Evolutionary conservation across 2,888 invertebrate genomes (phyloP).

Genomic region (Drosophila macrospina): DNA sequence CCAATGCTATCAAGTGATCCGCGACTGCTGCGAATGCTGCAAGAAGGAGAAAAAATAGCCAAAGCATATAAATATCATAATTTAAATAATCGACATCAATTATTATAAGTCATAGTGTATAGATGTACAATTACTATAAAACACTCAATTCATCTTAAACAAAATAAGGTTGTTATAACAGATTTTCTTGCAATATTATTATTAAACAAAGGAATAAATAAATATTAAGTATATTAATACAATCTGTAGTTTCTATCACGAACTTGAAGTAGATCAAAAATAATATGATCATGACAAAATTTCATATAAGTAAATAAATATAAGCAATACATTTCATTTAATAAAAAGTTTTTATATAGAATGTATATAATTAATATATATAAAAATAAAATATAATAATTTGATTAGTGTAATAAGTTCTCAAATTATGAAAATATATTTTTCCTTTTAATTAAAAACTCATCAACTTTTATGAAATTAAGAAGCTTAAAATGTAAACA

Average conservation of each 20-base stretch:
- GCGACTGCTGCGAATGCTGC: constrained; percentile 85
- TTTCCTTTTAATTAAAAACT: constrained; percentile 6
- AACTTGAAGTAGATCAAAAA: too few relatives aligned
- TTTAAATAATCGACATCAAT: not conserved
- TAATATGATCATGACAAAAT: too few relatives aligned
- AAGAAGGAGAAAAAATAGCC: constrained; percentile 6
- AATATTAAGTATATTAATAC: not conserved
- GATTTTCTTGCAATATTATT: too few relatives aligned
- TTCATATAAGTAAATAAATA: not conserved
- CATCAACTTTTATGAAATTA: constrained; percentile 18
- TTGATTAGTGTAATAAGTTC: constrained; percentile 1
- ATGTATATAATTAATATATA: too few relatives aligned
- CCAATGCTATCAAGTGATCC: constrained; percentile 85
- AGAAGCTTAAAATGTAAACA: constrained; percentile 7
- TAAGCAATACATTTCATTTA: not conserved
- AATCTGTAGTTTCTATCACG: too few relatives aligned
- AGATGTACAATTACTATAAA: too few relatives aligned
- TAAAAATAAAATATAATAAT: not conserved
- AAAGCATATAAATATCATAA: not conserved
- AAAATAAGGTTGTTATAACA: too few relatives aligned
- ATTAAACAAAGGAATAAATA: not conserved
- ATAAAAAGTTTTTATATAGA: not conserved
- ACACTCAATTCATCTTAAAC: too few relatives aligned
- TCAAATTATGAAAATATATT: constrained; percentile 2
- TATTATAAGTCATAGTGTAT: too few relatives aligned